Evolutionary conservation across 2,888 invertebrate genomes (phyloP).

Genomic region (Neoaliturus tenellus): DNA sequence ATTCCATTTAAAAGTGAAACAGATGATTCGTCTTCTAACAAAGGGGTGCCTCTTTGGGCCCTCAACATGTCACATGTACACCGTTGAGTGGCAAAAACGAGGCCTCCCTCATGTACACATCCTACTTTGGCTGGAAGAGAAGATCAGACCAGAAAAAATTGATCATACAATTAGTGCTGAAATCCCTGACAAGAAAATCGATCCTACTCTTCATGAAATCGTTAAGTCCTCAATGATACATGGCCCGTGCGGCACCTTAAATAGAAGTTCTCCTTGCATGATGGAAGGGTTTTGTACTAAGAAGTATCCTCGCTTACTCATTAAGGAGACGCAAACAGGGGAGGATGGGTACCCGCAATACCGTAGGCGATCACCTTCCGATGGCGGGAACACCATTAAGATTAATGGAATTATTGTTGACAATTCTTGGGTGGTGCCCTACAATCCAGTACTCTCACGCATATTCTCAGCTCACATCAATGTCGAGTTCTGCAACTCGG

Average conservation of each 20-base stretch:
- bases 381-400: constrained; percentile 68
- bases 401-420: constrained; percentile 46
- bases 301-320: constrained; percentile 60
- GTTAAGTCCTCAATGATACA: constrained; percentile 70
- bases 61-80: constrained; percentile 65
- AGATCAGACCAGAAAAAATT: constrained; percentile 69
- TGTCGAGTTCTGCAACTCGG: constrained; percentile 70
- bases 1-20: constrained; percentile 59
- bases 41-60: constrained; percentile 58
- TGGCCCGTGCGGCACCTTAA: constrained; percentile 69
- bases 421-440: constrained; percentile 65
- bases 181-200: constrained; percentile 67
- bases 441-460: constrained; percentile 62
- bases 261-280: constrained; percentile 72
- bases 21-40: constrained; percentile 27
- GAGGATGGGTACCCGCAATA: constrained; percentile 67
- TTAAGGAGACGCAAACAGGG: constrained; percentile 64
- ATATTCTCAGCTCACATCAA: constrained; percentile 68
- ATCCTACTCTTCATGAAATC: constrained; percentile 65
- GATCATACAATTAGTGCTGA: constrained; percentile 69
- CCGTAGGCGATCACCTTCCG: constrained; percentile 59
- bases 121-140: constrained; percentile 69
- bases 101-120: constrained; percentile 68
- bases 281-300: constrained; percentile 64
- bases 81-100: constrained; percentile 67